Percentiles rank a stretch among this genome's conserved stretches.
Conservation (phyloP, 2,113 vertebrate species). For the Dolichallabes microphthalmus region DNA sequence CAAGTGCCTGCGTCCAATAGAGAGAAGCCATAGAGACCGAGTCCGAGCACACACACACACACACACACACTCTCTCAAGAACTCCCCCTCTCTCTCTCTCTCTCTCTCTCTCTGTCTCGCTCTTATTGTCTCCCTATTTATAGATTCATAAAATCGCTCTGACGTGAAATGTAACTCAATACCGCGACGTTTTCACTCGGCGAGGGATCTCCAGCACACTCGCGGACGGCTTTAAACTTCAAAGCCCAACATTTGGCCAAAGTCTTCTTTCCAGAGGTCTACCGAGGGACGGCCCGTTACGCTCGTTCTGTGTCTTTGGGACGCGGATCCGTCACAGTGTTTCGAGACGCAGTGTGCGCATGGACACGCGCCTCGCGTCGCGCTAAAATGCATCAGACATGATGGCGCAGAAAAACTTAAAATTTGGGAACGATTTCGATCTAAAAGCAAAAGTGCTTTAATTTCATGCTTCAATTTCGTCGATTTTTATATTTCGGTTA, state of each 20-base stretch:
- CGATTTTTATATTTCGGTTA: neutral
- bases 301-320: conserved; percentile 48
- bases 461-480: too few species aligned
- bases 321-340: conserved; percentile 37
- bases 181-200: conserved; percentile 48
- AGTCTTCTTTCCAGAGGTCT: conserved; percentile 52
- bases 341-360: conserved; percentile 15
- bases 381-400: conserved; percentile 6
- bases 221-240: conserved; percentile 53
- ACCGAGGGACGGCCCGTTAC: conserved; percentile 28
- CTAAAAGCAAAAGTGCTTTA: too few species aligned
- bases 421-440: too few species aligned
- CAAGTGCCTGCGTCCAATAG: conserved; percentile 39
- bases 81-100: conserved; percentile 29
- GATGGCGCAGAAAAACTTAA: neutral
- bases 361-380: conserved; percentile 5
- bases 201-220: conserved; percentile 55
- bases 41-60: conserved; percentile 8
- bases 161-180: conserved; percentile 58
- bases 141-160: conserved; percentile 53
- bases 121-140: conserved; percentile 55
- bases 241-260: conserved; percentile 58
- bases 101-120: conserved; percentile 36
- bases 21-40: conserved; percentile 23
- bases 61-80: conserved; percentile 25